phyloP scores from a whole-genome alignment of 2,797 vertebrate genomes.

The Onychomys torridus region DNA sequence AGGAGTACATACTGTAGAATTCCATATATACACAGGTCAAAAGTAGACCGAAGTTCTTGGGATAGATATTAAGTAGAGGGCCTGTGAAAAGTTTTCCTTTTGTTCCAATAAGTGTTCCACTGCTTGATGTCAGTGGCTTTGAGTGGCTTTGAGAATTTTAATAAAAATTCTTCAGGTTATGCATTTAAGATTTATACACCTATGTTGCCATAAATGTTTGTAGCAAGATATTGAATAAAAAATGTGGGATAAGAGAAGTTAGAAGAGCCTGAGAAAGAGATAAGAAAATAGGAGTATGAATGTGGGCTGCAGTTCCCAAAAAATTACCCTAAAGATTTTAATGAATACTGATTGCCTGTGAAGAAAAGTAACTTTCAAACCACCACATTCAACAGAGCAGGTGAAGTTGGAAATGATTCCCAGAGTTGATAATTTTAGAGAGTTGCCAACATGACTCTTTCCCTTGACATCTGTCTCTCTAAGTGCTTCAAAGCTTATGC shows the following conservation, averaged over 20 bases:
- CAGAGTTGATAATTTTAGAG: slow-evolving; percentile 8
- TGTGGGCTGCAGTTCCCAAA: not conserved
- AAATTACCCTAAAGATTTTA: not conserved
- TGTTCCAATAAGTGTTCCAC: not conserved
- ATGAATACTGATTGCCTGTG: not conserved
- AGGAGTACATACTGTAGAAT: not conserved
- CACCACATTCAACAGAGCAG: not conserved
- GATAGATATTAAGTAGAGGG: not conserved
- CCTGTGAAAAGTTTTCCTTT: not conserved
- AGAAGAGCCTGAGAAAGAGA: not conserved
- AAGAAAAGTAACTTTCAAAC: not conserved
- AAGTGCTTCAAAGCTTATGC: not conserved
- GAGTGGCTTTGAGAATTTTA: too few species aligned
- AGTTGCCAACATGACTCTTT: not conserved
- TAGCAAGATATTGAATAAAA: not conserved
- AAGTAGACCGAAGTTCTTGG: not conserved
- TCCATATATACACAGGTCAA: not conserved
- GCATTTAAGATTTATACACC: not conserved
- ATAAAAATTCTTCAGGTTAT: not conserved
- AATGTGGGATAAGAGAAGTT: not conserved
- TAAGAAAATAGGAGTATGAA: not conserved
- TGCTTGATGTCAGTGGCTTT: not conserved
- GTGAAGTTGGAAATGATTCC: not conserved
- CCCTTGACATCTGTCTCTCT: not conserved
- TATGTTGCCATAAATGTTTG: not conserved